Evolutionary conservation across 2,797 vertebrate species (phyloP).

Genomic region (Aselliscus stoliczkanus): DNA sequence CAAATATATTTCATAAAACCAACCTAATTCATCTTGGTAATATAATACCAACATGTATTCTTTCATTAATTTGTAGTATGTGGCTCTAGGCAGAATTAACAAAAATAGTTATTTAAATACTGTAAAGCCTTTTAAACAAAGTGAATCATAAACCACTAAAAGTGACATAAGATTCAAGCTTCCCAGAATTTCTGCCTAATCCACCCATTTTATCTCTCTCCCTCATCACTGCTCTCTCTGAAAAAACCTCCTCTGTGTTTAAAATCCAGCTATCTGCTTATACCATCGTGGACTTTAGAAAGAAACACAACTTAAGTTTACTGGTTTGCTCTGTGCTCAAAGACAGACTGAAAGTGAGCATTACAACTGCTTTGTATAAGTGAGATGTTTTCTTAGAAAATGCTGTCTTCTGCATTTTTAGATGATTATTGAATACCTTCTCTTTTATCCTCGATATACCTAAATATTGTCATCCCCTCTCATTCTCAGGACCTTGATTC

Average conservation of each 20-base stretch:
- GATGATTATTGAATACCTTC: too few relatives aligned
- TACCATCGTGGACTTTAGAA: rapidly evolving
- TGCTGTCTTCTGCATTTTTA: background rate
- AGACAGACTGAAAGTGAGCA: background rate
- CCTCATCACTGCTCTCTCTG: background rate
- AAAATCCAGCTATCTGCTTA: background rate
- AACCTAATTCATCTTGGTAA: background rate
- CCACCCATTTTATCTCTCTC: background rate
- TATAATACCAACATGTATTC: background rate
- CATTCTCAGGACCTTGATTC: background rate
- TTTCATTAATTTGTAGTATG: background rate
- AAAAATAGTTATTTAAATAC: background rate
- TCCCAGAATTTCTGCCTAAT: background rate
- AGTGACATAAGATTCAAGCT: background rate
- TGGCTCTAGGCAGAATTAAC: background rate
- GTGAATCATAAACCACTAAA: background rate
- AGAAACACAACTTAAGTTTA: background rate
- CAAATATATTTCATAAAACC: background rate
- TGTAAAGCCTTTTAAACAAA: background rate
- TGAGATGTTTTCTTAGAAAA: background rate
- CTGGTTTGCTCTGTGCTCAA: background rate
- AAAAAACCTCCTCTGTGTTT: background rate
- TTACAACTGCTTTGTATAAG: background rate
- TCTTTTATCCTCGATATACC: background rate
- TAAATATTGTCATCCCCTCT: background rate